A percentile compares a stretch with the other conserved stretches of the same genome.
These are phyloP conservation scores for Paratilapia polleni DNA, from an alignment of 2,113 vertebrate genomes.

Conservation along the genomic window DNA sequence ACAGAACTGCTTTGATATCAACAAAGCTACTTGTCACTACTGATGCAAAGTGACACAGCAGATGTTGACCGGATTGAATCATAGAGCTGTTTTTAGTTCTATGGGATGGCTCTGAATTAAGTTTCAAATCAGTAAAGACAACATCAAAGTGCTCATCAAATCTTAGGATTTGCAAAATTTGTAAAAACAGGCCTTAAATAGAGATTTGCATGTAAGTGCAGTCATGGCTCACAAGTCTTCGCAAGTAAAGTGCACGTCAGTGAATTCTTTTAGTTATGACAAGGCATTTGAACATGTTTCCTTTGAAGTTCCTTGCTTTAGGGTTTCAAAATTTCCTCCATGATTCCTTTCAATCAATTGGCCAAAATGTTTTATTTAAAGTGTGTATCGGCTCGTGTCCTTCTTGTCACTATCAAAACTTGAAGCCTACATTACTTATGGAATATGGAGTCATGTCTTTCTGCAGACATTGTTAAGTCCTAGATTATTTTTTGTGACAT, in stretches of 20 bases:
- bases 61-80: not conserved
- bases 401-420: not conserved
- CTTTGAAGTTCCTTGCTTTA: no score
- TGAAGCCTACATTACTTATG: not conserved
- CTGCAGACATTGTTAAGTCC: not conserved
- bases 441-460: not conserved
- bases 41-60: not conserved
- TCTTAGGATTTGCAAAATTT: not conserved
- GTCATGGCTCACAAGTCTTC: not conserved
- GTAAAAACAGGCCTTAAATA: not conserved
- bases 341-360: not conserved
- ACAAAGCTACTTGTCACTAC: not conserved
- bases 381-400: not conserved
- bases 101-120: not conserved
- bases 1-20: constrained; percentile 10
- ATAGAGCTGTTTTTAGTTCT: not conserved
- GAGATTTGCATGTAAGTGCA: not conserved
- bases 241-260: no score
- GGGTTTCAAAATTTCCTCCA: no score
- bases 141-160: not conserved
- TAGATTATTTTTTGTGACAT: rapidly evolving
- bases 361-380: not conserved
- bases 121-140: not conserved
- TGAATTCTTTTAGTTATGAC: not conserved
- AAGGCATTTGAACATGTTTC: not conserved